A percentile compares a stretch with the other conserved stretches of the same genome.
Conservation (phyloP, 2,888 invertebrate species). For the Lasioglossum calceatum region DNA sequence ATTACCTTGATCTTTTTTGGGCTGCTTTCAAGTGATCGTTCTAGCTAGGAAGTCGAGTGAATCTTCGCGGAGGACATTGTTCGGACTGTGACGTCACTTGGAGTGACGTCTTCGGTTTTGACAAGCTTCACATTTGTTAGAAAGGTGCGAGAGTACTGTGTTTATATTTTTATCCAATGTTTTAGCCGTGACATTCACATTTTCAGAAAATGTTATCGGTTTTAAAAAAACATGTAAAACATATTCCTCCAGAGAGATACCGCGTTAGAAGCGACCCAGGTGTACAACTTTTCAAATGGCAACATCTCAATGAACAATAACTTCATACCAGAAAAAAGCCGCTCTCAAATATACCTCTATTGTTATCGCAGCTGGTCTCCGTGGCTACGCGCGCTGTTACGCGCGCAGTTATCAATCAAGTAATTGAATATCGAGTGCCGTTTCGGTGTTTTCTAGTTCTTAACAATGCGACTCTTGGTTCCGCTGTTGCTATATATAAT, state of each 20-base stretch:
- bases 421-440: neutral
- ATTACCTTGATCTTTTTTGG: neutral
- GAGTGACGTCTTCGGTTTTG: no score
- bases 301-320: neutral
- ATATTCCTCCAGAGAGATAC: neutral
- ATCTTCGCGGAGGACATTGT: no score
- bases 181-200: no score
- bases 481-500: neutral
- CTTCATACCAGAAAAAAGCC: neutral
- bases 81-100: no score
- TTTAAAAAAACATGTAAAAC: neutral
- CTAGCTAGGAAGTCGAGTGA: neutral
- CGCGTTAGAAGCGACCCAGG: neutral
- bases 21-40: neutral
- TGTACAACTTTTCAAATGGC: neutral
- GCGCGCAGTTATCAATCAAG: conserved; percentile 6
- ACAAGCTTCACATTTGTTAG: no score
- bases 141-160: no score
- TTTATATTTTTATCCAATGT: no score
- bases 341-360: neutral
- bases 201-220: no score
- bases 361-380: neutral
- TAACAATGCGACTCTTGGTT: neutral
- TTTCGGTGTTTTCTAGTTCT: neutral
- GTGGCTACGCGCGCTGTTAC: neutral